phyloP scores from a whole-genome alignment of 2,797 vertebrate species.

The Anomalospiza imberbis region DNA sequence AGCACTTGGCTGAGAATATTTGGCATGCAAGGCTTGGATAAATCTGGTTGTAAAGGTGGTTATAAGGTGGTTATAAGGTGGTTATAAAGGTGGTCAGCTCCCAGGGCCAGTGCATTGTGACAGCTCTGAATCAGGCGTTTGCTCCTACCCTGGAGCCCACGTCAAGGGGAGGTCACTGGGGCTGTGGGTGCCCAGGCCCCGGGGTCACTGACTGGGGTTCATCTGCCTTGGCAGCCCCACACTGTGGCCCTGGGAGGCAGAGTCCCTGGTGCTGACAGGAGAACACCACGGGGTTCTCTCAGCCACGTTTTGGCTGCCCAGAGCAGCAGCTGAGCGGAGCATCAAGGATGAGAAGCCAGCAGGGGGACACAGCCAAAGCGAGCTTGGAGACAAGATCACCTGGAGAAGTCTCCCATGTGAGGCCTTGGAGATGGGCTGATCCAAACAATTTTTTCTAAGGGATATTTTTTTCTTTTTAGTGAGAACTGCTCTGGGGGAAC shows the following conservation, averaged over 20 bases:
- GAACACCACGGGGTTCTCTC: not conserved
- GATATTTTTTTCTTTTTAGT: not conserved
- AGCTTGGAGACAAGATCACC: not conserved
- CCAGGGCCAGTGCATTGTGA: not conserved
- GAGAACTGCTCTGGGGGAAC: not conserved
- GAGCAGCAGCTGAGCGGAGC: not conserved
- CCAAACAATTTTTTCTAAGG: not conserved
- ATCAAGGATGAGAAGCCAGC: not conserved
- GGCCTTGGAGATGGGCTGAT: not conserved
- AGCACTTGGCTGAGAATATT: not conserved
- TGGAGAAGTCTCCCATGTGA: not conserved
- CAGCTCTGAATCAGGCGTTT: not conserved
- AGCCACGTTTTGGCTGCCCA: rapidly evolving
- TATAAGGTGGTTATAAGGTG: not conserved
- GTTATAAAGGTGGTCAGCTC: not conserved
- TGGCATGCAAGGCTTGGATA: not conserved
- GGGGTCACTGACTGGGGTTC: rapidly evolving
- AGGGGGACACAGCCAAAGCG: not conserved
- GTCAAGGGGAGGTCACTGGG: not conserved
- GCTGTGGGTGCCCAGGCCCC: not conserved
- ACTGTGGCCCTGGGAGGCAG: too few relatives aligned
- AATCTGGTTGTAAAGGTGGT: too few relatives aligned
- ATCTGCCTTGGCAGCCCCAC: not conserved
- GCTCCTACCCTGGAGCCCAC: not conserved
- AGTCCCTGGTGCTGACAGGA: not conserved